phyloP scores from a whole-genome alignment of 2,113 vertebrate species.

The Oncorhynchus mykiss region DNA sequence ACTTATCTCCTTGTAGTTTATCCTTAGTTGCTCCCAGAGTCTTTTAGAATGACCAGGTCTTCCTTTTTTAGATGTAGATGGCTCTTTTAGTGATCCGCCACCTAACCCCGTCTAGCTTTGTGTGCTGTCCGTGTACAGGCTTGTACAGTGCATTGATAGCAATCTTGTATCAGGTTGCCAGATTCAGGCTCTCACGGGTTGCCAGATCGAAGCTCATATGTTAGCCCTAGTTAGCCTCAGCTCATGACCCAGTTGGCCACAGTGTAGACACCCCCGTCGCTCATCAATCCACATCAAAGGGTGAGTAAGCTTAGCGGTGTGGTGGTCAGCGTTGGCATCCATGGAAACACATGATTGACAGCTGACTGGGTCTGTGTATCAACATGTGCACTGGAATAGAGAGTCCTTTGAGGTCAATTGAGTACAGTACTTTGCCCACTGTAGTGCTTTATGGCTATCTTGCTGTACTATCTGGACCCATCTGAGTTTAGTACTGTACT shows the following conservation, averaged over 20 bases:
- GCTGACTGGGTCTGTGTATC: not conserved
- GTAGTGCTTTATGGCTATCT: too few relatives aligned
- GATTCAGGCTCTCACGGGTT: not conserved
- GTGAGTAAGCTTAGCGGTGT: not conserved
- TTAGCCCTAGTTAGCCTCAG: constrained; percentile 27
- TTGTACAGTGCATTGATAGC: not conserved
- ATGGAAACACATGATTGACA: not conserved
- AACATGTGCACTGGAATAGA: not conserved
- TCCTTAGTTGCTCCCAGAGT: constrained; percentile 11
- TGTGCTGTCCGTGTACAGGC: not conserved
- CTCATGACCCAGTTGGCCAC: constrained; percentile 38
- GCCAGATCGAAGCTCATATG: constrained; percentile 34
- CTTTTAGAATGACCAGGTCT: constrained; percentile 23
- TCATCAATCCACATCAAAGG: not conserved
- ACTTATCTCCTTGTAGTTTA: constrained; percentile 3
- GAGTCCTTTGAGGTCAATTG: not conserved
- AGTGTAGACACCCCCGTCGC: not conserved
- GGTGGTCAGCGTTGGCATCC: not conserved
- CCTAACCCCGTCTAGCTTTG: not conserved
- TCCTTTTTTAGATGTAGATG: constrained; percentile 10
- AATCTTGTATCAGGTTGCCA: not conserved
- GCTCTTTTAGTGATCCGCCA: not conserved
- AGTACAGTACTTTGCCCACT: not conserved
- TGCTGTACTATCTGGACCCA: too few relatives aligned
- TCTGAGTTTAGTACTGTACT: too few relatives aligned